Percentiles rank a stretch among this genome's conserved stretches.
phyloP scores from a whole-genome alignment of 2,888 invertebrate genomes.

The Campoplex nolae region DNA sequence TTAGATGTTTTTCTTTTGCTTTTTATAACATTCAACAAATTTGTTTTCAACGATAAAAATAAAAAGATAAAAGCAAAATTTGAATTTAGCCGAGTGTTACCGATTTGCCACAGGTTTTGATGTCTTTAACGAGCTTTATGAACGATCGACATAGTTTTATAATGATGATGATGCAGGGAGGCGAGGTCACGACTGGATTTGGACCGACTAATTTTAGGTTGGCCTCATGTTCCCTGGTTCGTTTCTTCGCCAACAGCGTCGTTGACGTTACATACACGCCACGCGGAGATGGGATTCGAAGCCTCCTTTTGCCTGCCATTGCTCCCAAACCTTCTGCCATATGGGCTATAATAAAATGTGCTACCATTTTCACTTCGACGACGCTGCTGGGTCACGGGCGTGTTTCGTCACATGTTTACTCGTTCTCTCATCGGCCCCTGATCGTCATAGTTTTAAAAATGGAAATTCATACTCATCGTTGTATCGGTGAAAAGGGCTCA shows the following conservation, averaged over 20 bases:
- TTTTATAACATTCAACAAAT: background rate
- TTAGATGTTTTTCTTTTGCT: background rate
- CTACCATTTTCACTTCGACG: slow-evolving; percentile 22
- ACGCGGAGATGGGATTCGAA: slow-evolving; percentile 47
- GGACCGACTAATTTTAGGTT: slow-evolving; percentile 66
- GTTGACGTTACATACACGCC: slow-evolving; percentile 16
- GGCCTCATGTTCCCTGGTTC: slow-evolving; percentile 37
- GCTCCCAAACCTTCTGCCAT: slow-evolving; percentile 5
- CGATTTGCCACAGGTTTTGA: background rate
- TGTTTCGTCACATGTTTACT: slow-evolving; percentile 41
- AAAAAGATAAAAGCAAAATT: background rate
- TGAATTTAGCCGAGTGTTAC: background rate
- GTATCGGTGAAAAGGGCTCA: background rate
- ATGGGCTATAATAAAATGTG: background rate
- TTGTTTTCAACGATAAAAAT: background rate
- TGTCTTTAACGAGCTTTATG: slow-evolving; percentile 1
- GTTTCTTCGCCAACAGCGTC: slow-evolving; percentile 36
- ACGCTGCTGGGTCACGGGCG: slow-evolving; percentile 56
- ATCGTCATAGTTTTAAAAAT: background rate
- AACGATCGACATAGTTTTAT: slow-evolving; percentile 15
- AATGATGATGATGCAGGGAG: slow-evolving; percentile 27
- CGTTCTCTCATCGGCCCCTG: slow-evolving; percentile 10
- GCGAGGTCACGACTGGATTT: slow-evolving; percentile 66
- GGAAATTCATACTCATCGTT: background rate
- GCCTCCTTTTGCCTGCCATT: slow-evolving; percentile 22